These are phyloP conservation scores for Cheilosia urbana DNA, from an alignment of 2,888 invertebrate species.

Conservation along the genomic window DNA sequence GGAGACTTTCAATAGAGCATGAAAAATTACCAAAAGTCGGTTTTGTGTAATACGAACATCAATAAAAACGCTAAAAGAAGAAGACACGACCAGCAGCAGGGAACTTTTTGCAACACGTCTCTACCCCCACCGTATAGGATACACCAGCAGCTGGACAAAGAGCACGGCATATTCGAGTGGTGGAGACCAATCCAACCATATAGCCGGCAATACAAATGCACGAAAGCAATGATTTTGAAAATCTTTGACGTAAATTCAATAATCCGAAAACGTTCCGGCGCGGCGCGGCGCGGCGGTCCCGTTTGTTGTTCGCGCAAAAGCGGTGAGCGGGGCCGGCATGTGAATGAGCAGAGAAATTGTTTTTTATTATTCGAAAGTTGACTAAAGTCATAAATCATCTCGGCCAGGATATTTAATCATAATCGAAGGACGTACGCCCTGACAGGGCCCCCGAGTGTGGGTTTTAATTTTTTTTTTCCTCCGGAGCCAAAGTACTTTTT, in stretches of 20 bases:
- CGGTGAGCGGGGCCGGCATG: constrained; percentile 39
- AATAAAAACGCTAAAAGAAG: constrained; percentile 63
- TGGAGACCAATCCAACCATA: constrained; percentile 53
- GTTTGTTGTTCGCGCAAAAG: constrained; percentile 46
- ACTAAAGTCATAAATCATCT: constrained; percentile 75
- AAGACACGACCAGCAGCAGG: constrained; percentile 11
- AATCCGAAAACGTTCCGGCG: constrained; percentile 58
- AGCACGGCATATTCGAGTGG: constrained; percentile 6
- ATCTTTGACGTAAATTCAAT: constrained; percentile 76
- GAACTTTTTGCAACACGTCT: constrained; percentile 13
- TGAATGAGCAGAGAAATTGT: constrained; percentile 73
- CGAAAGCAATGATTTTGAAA: constrained; percentile 74
- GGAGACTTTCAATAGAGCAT: constrained; percentile 74
- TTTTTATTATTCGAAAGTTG: constrained; percentile 75
- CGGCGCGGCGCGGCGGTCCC: neutral
- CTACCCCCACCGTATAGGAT: constrained; percentile 13
- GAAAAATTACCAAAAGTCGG: constrained; percentile 75
- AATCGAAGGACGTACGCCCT: constrained; percentile 73
- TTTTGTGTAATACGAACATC: constrained; percentile 73
- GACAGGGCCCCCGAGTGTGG: constrained; percentile 64
- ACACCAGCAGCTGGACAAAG: neutral
- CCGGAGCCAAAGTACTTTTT: constrained; percentile 58
- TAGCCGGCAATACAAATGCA: constrained; percentile 68
- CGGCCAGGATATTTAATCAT: constrained; percentile 75
- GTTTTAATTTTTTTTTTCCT: constrained; percentile 29